phyloP scores from a whole-genome alignment of 2,888 invertebrate genomes.

The Pemphredon lugubris region DNA sequence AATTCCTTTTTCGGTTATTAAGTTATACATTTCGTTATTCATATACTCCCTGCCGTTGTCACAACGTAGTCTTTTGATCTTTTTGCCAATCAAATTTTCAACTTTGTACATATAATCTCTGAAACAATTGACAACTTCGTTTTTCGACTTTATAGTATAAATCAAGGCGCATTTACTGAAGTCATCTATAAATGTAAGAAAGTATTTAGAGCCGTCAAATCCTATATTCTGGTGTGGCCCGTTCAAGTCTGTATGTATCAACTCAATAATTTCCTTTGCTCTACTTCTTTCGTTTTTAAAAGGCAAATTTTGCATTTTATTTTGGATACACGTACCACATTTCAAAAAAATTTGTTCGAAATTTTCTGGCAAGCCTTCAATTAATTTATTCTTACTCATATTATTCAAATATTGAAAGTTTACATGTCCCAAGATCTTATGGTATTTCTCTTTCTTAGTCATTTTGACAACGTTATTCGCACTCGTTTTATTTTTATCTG shows the following conservation, averaged over 20 bases:
- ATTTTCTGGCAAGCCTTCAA: constrained; percentile 29
- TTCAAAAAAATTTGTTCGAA: constrained; percentile 29
- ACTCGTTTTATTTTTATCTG: not conserved
- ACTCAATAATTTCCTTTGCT: constrained; percentile 26
- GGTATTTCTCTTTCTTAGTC: constrained; percentile 53
- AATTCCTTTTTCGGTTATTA: not conserved
- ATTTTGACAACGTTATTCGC: constrained; percentile 9
- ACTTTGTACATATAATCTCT: not conserved
- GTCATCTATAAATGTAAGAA: constrained; percentile 23
- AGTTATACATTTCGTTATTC: not conserved
- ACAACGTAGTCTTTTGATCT: constrained; percentile 3
- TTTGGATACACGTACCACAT: constrained; percentile 37
- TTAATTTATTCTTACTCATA: constrained; percentile 28
- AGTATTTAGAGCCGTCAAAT: constrained; percentile 9
- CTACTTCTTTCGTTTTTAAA: constrained; percentile 45
- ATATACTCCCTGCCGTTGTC: not conserved
- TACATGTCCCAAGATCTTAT: constrained; percentile 52
- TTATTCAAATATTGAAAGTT: constrained; percentile 54
- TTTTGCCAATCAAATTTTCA: constrained; percentile 11
- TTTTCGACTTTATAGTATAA: constrained; percentile 8
- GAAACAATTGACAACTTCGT: constrained; percentile 10
- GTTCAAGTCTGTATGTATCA: constrained; percentile 15
- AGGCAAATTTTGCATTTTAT: constrained; percentile 47
- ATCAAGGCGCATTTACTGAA: constrained; percentile 13
- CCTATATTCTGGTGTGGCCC: constrained; percentile 1